phyloP scores from a whole-genome alignment of 2,113 vertebrate species.

The Daboia siamensis region DNA sequence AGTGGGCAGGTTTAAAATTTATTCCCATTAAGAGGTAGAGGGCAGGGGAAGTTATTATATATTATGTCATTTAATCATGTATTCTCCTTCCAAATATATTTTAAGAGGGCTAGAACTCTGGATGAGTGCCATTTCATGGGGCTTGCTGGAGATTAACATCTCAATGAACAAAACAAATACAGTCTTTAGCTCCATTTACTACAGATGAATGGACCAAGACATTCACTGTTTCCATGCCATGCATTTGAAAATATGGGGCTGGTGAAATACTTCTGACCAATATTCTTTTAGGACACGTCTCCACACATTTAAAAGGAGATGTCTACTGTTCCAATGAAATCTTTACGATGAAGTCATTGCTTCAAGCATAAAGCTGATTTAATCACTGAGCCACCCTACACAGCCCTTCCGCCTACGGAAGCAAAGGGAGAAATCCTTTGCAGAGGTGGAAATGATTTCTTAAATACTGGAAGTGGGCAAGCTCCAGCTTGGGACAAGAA shows the following conservation, averaged over 20 bases:
- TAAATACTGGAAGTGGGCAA: neutral
- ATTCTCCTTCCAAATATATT: neutral
- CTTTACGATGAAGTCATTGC: neutral
- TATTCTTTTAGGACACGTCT: conserved; percentile 4
- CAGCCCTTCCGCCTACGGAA: neutral
- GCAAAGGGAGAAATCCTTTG: neutral
- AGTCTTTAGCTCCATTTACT: conserved; percentile 15
- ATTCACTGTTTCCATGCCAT: conserved; percentile 12
- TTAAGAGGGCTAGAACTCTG: neutral
- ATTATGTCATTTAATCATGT: neutral
- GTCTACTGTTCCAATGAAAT: neutral
- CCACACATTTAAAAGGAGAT: neutral
- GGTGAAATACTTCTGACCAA: neutral
- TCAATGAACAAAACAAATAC: conserved; percentile 23
- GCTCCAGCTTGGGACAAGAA: neutral
- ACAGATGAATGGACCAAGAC: neutral
- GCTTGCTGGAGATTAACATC: conserved; percentile 10
- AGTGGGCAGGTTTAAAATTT: neutral
- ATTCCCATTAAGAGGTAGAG: neutral
- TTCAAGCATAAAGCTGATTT: conserved; percentile 3
- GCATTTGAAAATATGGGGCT: neutral
- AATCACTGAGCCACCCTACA: neutral
- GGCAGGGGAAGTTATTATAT: neutral
- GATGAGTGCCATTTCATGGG: neutral
- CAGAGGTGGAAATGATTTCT: neutral